Percentiles rank a stretch among this genome's conserved stretches.
Conservation (phyloP, 2,888 invertebrate genomes). For the Altica lythri region DNA sequence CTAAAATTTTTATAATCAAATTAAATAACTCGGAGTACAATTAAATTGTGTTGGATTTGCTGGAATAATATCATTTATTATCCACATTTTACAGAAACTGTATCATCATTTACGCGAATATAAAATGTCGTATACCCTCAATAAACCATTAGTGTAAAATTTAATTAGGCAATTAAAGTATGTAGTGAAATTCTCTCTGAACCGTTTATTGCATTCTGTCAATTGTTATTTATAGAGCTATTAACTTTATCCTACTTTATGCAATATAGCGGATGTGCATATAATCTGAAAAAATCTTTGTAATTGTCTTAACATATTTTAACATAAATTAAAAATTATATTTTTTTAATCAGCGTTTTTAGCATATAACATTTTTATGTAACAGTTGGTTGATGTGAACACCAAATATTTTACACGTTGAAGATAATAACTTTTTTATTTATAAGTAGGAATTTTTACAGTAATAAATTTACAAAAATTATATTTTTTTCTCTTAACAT, state of each 20-base stretch:
- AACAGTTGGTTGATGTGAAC: too few species aligned
- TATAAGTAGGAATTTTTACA: too few species aligned
- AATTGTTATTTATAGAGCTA: constrained; percentile 8
- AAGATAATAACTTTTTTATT: too few species aligned
- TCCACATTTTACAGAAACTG: constrained; percentile 4
- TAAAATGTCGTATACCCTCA: constrained; percentile 8
- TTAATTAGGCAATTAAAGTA: constrained; percentile 22
- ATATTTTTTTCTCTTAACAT: too few species aligned
- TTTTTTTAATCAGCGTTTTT: too few species aligned
- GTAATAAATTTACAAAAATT: too few species aligned
- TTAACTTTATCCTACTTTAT: constrained; percentile 10
- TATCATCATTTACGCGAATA: constrained; percentile 11
- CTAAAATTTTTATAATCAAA: background rate
- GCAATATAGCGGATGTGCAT: background rate
- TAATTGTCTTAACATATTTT: too few species aligned
- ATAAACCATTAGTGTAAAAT: constrained; percentile 15
- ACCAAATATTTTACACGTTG: too few species aligned
- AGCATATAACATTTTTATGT: too few species aligned
- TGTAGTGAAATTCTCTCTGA: constrained; percentile 8
- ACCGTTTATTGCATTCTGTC: constrained; percentile 10
- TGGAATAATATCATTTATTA: constrained; percentile 4
- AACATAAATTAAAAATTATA: too few species aligned
- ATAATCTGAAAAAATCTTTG: background rate
- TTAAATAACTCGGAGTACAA: background rate
- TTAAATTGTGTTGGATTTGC: constrained; percentile 10